A percentile compares a stretch with the other conserved stretches of the same genome.
These are phyloP conservation scores for Parnassius orleans DNA, from an alignment of 2,888 invertebrate species.

Conservation along the genomic window DNA sequence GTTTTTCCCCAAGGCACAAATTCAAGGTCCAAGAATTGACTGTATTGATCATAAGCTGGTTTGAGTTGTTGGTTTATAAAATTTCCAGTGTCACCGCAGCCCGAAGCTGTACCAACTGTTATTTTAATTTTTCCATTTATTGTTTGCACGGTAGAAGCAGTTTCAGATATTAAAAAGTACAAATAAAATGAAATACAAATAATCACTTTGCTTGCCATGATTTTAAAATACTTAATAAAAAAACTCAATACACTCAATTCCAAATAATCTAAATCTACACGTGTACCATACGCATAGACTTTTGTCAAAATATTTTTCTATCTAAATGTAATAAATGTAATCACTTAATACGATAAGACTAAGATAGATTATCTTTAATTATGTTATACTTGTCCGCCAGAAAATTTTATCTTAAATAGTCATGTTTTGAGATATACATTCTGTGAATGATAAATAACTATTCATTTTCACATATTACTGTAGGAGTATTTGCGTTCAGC, in stretches of 20 bases:
- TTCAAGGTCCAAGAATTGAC: constrained; percentile 57
- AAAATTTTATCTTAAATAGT: no score
- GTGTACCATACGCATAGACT: not conserved
- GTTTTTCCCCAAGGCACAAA: constrained; percentile 73
- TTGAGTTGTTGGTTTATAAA: constrained; percentile 51
- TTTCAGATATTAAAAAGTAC: not conserved
- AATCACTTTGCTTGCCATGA: constrained; percentile 3
- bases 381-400: no score
- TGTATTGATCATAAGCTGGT: constrained; percentile 51
- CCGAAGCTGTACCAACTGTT: constrained; percentile 56
- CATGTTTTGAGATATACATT: no score
- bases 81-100: constrained; percentile 54
- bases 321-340: constrained; percentile 1
- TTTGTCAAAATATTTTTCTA: not conserved
- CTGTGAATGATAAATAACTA: no score
- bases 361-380: not conserved
- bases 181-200: not conserved
- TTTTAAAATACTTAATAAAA: not conserved
- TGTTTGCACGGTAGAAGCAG: constrained; percentile 36
- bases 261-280: not conserved
- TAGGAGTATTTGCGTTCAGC: no score
- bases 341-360: constrained; percentile 10
- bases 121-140: constrained; percentile 62
- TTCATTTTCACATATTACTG: no score
- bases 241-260: not conserved